phyloP scores from a whole-genome alignment of 2,113 vertebrate genomes.

The Semnopithecus entellus region DNA sequence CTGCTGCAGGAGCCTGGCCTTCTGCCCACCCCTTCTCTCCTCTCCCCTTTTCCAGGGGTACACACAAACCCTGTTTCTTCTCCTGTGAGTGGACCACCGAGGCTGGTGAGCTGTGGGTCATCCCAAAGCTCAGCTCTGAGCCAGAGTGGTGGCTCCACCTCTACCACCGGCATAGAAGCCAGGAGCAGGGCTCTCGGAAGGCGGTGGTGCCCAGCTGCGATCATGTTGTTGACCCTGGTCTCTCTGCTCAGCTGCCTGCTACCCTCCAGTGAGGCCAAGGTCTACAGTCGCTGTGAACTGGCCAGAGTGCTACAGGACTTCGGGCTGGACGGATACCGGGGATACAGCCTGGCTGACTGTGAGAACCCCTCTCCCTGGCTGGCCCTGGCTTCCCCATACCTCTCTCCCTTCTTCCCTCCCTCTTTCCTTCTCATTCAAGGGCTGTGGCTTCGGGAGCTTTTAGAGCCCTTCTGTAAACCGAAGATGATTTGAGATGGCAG shows the following conservation, averaged over 20 bases:
- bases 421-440: neutral
- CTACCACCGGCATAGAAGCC: neutral
- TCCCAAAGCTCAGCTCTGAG: neutral
- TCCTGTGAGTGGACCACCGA: neutral
- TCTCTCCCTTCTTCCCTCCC: too few species aligned
- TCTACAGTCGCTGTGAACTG: conserved; percentile 82
- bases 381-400: neutral
- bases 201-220: neutral
- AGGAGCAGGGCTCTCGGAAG: neutral
- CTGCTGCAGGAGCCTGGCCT: rapidly evolving
- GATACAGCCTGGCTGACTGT: conserved; percentile 84
- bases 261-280: conserved; percentile 66
- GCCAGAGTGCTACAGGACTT: conserved; percentile 71
- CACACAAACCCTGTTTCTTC: neutral
- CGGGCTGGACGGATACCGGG: conserved; percentile 81
- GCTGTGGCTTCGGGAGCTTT: neutral
- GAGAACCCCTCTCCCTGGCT: conserved; percentile 46
- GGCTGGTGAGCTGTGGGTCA: neutral
- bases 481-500: neutral
- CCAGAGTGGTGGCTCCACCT: neutral
- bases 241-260: conserved; percentile 68
- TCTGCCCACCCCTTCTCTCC: too few species aligned
- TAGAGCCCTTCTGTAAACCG: neutral
- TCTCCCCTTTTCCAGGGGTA: neutral
- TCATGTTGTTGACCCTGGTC: conserved; percentile 63